phyloP scores from a whole-genome alignment of 1,140 invertebrate genomes.

The Zelostemma sp. region DNA sequence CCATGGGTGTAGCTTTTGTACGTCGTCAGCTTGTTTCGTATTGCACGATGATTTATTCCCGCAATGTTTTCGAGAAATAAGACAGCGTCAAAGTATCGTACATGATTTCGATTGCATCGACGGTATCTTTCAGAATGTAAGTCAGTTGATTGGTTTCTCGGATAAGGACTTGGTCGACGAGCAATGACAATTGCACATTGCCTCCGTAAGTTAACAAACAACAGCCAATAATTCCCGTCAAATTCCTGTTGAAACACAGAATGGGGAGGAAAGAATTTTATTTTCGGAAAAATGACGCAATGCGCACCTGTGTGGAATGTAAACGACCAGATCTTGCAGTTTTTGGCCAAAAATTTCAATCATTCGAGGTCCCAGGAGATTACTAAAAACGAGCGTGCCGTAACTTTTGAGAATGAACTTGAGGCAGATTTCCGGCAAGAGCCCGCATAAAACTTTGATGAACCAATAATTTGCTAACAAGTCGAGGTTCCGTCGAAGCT shows the following conservation, averaged over 20 bases:
- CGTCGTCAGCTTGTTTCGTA: not conserved
- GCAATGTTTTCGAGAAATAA: conserved; percentile 23
- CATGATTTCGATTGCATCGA: conserved; percentile 47
- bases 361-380: conserved; percentile 54
- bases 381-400: conserved; percentile 59
- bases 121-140: conserved; percentile 46
- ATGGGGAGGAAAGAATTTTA: not conserved
- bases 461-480: conserved; percentile 57
- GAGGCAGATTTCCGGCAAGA: conserved; percentile 50
- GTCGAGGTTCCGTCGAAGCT: conserved; percentile 42
- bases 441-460: conserved; percentile 49
- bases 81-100: conserved; percentile 42
- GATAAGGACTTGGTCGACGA: conserved; percentile 55
- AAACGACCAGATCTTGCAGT: conserved; percentile 56
- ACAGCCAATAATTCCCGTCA: conserved; percentile 52
- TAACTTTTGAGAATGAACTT: conserved; percentile 47
- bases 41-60: not conserved
- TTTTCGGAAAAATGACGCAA: not conserved
- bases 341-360: conserved; percentile 46
- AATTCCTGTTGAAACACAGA: conserved; percentile 18
- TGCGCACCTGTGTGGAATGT: conserved; percentile 57
- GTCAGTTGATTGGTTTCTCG: conserved; percentile 28
- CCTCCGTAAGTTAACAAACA: conserved; percentile 59
- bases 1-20: conserved; percentile 28
- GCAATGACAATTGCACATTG: conserved; percentile 53